These are phyloP conservation scores for Sabatieria punctata DNA, from an alignment of 2,888 invertebrate species.

Conservation along the genomic window DNA sequence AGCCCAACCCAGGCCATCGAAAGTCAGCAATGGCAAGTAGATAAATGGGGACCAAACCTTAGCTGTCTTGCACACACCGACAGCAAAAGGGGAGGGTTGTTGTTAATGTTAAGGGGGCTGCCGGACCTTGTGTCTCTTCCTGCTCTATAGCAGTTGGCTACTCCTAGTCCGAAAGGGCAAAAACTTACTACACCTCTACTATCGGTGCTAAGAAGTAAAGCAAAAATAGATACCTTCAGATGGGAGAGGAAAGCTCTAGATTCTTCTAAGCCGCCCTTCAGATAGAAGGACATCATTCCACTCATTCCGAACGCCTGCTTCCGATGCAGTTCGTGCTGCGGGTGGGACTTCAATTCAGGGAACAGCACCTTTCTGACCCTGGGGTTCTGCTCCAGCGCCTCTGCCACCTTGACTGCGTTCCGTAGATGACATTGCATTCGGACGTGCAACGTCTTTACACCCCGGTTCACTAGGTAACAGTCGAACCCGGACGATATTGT, in stretches of 20 bases:
- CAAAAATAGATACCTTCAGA: no score
- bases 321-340: conserved; percentile 59
- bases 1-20: no score
- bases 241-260: conserved; percentile 52
- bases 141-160: no score
- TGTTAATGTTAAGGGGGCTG: neutral
- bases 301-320: conserved; percentile 70
- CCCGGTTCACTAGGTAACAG: conserved; percentile 69
- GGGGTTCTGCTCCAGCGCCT: conserved; percentile 61
- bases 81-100: no score
- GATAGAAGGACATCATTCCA: conserved; percentile 74
- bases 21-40: no score
- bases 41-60: no score
- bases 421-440: conserved; percentile 75
- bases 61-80: no score
- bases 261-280: conserved; percentile 56
- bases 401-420: conserved; percentile 57
- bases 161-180: no score
- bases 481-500: conserved; percentile 90
- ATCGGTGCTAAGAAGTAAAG: no score
- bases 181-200: no score
- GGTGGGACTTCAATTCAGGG: conserved; percentile 58
- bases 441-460: conserved; percentile 75
- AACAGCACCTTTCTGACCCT: conserved; percentile 31
- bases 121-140: no score